Evolutionary conservation across 2,888 invertebrate species (phyloP).

Genomic region (Scaptodrosophila latifasciaeformis): DNA sequence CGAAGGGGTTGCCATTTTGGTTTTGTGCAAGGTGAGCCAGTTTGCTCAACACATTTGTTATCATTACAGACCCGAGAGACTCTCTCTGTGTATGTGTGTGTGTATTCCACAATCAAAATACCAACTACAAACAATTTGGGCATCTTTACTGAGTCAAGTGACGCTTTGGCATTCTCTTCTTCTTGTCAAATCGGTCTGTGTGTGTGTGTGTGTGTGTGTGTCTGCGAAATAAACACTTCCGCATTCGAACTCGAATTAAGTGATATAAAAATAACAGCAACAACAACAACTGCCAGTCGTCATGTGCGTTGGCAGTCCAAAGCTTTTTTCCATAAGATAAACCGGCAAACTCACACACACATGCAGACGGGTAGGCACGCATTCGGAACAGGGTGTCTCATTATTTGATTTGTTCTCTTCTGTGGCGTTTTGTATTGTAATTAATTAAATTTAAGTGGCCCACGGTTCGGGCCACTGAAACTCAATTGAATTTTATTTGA

Average conservation of each 20-base stretch:
- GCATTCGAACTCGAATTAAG: constrained; percentile 55
- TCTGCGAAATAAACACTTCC: constrained; percentile 56
- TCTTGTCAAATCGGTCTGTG: constrained; percentile 4
- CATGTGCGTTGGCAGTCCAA: background rate
- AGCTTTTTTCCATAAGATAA: constrained; percentile 5
- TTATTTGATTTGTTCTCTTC: background rate
- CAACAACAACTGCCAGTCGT: constrained; percentile 8
- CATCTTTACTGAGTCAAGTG: too few relatives aligned
- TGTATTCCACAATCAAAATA: too few relatives aligned
- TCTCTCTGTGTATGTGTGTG: constrained; percentile 29
- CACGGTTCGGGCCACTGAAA: constrained; percentile 54
- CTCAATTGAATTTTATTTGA: constrained; percentile 66
- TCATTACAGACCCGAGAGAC: constrained; percentile 41
- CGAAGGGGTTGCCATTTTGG: too few relatives aligned
- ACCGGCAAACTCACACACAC: background rate
- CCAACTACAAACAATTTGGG: too few relatives aligned
- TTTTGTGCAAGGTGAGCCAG: constrained; percentile 55
- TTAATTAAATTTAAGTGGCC: constrained; percentile 63
- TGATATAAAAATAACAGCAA: constrained; percentile 48
- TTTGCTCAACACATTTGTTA: constrained; percentile 45
- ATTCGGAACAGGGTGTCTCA: constrained; percentile 12
- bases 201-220: constrained; percentile 17
- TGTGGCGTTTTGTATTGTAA: constrained; percentile 29
- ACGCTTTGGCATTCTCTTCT: too few relatives aligned
- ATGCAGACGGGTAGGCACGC: background rate